These are phyloP conservation scores for Plagodis dolabraria DNA, from an alignment of 2,888 invertebrate species.

Conservation along the genomic window DNA sequence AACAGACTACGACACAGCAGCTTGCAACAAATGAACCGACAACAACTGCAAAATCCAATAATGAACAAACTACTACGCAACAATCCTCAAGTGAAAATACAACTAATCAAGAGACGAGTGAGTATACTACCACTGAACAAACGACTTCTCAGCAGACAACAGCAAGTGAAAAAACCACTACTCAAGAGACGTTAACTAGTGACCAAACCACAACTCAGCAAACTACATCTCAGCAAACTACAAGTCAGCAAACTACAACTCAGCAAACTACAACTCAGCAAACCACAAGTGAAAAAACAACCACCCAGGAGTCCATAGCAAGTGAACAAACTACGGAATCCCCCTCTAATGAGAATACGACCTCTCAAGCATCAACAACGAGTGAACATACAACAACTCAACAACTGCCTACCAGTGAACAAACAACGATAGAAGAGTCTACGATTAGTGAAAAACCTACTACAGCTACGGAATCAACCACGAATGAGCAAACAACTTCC, in stretches of 20 bases:
- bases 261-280: no score
- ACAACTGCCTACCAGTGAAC: constrained; percentile 14
- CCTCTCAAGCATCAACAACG: constrained; percentile 25
- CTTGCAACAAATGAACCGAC: constrained; percentile 41
- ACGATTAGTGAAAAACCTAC: constrained; percentile 31
- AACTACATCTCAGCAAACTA: constrained; percentile 28
- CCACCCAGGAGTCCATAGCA: constrained; percentile 27
- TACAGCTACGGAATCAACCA: constrained; percentile 32
- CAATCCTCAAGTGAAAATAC: constrained; percentile 36
- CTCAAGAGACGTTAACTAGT: constrained; percentile 28
- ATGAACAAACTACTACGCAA: constrained; percentile 34
- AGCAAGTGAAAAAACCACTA: constrained; percentile 38
- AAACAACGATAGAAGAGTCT: neutral
- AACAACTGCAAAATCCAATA: constrained; percentile 39
- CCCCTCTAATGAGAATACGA: constrained; percentile 14
- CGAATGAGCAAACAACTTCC: neutral
- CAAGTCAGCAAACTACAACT: constrained; percentile 34
- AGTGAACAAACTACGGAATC: constrained; percentile 27
- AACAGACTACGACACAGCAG: constrained; percentile 34
- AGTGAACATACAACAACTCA: constrained; percentile 32
- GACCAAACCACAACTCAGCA: constrained; percentile 46
- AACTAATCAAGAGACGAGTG: constrained; percentile 31
- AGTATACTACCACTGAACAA: constrained; percentile 26
- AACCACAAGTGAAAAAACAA: constrained; percentile 19
- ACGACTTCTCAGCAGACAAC: constrained; percentile 39